A percentile compares a stretch with the other conserved stretches of the same genome.
phyloP scores from a whole-genome alignment of 2,888 invertebrate genomes.

The Candidula unifasciata region DNA sequence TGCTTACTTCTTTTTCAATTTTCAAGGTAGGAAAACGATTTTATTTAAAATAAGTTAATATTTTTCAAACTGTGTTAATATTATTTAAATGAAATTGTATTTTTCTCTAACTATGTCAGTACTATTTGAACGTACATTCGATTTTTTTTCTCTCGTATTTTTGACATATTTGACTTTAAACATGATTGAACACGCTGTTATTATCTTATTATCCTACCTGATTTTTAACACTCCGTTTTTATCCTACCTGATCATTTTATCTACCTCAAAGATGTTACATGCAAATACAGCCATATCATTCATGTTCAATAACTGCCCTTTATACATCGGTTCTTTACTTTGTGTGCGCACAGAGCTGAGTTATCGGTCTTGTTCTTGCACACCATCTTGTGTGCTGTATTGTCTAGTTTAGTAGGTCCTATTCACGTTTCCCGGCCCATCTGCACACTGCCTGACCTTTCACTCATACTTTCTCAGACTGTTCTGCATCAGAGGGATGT shows the following conservation, averaged over 20 bases:
- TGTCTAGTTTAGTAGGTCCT: too few relatives aligned
- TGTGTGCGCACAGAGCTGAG: background rate
- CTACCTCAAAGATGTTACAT: constrained; percentile 29
- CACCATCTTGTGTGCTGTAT: constrained; percentile 20
- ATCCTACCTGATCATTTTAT: constrained; percentile 18
- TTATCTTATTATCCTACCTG: constrained; percentile 26
- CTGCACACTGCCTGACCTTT: too few relatives aligned
- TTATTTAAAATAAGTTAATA: too few relatives aligned
- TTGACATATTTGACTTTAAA: background rate
- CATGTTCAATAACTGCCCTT: background rate
- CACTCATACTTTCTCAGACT: too few relatives aligned
- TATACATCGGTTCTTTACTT: background rate
- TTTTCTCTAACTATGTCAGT: too few relatives aligned
- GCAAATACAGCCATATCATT: background rate
- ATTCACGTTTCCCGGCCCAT: too few relatives aligned
- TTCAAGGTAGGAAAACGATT: too few relatives aligned
- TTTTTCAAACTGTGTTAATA: too few relatives aligned
- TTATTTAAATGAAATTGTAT: too few relatives aligned
- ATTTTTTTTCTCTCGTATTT: background rate
- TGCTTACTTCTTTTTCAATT: too few relatives aligned
- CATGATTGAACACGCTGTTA: constrained; percentile 7
- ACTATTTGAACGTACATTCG: background rate
- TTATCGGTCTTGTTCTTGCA: constrained; percentile 22
- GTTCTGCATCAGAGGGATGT: too few relatives aligned
- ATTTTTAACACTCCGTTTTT: constrained; percentile 10